Evolutionary conservation across 2,113 vertebrate species (phyloP), one percentile per base, ranked within the genome.

Genomic region (Salvelinus fontinalis): DNA sequence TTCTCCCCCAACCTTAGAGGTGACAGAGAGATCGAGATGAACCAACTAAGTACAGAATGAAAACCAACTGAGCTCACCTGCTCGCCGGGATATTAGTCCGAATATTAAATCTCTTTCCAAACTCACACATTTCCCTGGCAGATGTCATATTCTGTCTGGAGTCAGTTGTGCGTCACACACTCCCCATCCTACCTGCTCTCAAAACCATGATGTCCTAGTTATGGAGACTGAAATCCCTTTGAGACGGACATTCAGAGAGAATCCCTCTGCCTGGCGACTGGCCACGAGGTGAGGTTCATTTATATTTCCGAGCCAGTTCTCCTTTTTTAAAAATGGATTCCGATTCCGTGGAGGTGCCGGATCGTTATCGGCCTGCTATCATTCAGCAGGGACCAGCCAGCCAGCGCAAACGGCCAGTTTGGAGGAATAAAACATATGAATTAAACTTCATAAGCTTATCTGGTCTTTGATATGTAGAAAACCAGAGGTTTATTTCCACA

Each of bases 391-490:
- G 90, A 91, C 88, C 86, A 86, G 86, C 87, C 84, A 88, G 90
- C 90, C 89, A 86, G 89, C 88, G 87, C 89, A 93, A 93, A 92
- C 90, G 89, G 84, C 85, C 86, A 77, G 92, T 92, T 92, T 88
- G 84, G 85, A 70, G 59, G 92, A 93, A 93, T 92, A 92, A 94
- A 93, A 93, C 92, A 93, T 92, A 91, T 89, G 90, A 92, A 92
- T 94, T 93, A 90, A 92, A 92, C 92, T 91, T 93, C 90, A 93
- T 91, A 92, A 90, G 91, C 89, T 92, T 92, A 93, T 92, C 86
- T 87, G 82, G 85, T 92, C 92, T 94, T 94, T 93, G 93, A 94
- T 93, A 92, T 93, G 92, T 91, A 92, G 90, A 92, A 92, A 92
- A 86, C 90, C 88, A 82, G 87, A 88, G 92, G 91, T 93, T 93